A percentile compares a stretch with the other conserved stretches of the same genome.
Evolutionary conservation across 2,888 invertebrate genomes (phyloP).

Genomic region (Sylvicola fuscatus): DNA sequence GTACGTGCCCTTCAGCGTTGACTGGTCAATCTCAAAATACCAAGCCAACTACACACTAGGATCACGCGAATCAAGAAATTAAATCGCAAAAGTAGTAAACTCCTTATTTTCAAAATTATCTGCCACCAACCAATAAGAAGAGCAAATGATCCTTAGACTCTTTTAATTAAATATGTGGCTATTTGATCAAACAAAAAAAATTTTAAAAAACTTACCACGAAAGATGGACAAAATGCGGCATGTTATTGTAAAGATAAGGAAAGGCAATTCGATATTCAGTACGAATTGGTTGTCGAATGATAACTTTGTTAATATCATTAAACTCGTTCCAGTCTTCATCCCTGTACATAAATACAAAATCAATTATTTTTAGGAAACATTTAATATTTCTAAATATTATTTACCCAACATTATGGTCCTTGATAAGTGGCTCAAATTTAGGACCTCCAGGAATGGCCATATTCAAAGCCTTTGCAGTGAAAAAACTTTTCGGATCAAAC

Average conservation of each 20-base stretch:
- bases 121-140: no score
- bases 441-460: constrained; percentile 99
- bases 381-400: no score
- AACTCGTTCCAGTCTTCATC: constrained; percentile 99
- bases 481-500: constrained; percentile 98
- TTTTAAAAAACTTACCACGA: constrained; percentile 60
- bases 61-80: no score
- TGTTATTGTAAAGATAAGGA: constrained; percentile 96
- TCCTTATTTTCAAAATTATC: no score
- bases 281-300: constrained; percentile 93
- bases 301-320: constrained; percentile 99
- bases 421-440: constrained; percentile 97
- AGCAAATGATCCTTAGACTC: no score
- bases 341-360: no score
- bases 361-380: no score
- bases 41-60: no score
- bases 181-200: no score
- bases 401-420: constrained; percentile 87
- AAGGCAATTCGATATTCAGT: constrained; percentile 99
- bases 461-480: constrained; percentile 97
- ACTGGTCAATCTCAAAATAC: constrained; percentile 8
- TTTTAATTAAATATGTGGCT: no score
- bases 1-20: constrained; percentile 37
- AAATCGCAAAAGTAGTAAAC: no score
- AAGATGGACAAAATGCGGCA: constrained; percentile 95